A percentile compares a stretch with the other conserved stretches of the same genome.
These are phyloP conservation scores for Ophioninae sp. DNA, from an alignment of 2,888 invertebrate species.

Conservation along the genomic window DNA sequence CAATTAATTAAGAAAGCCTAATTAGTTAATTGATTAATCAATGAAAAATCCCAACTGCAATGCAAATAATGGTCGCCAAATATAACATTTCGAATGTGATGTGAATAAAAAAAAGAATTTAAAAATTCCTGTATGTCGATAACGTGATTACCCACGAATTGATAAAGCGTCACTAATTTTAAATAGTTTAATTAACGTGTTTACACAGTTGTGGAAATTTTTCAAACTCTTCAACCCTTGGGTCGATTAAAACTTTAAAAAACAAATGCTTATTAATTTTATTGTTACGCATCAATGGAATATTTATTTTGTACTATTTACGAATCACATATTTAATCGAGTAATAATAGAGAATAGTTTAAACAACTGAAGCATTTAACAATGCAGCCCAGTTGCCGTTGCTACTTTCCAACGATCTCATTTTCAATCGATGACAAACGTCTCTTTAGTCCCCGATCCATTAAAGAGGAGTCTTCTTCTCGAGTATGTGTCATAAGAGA, in stretches of 20 bases:
- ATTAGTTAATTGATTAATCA: too few relatives aligned
- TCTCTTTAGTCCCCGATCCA: slow-evolving; percentile 57
- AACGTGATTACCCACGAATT: too few relatives aligned
- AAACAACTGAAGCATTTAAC: slow-evolving; percentile 2
- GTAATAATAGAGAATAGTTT: not conserved
- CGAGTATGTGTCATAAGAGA: slow-evolving; percentile 35
- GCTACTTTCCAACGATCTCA: slow-evolving; percentile 17
- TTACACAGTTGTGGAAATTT: not conserved
- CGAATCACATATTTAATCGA: not conserved
- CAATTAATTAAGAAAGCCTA: too few relatives aligned
- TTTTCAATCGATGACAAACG: slow-evolving; percentile 52
- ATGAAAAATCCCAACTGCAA: not conserved
- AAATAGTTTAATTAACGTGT: too few relatives aligned
- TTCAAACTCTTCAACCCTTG: not conserved
- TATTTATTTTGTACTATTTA: not conserved
- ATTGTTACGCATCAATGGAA: not conserved
- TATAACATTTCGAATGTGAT: not conserved
- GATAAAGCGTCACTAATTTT: too few relatives aligned
- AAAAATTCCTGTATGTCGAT: too few relatives aligned
- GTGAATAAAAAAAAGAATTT: too few relatives aligned
- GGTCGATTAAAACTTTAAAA: not conserved
- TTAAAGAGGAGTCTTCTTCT: slow-evolving; percentile 57
- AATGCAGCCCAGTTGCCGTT: not conserved
- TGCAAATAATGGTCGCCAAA: not conserved
- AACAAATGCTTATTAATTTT: not conserved